A percentile compares a stretch with the other conserved stretches of the same genome.
Conservation (phyloP, 2,113 vertebrate species). For the Myiagra hebetior region DNA sequence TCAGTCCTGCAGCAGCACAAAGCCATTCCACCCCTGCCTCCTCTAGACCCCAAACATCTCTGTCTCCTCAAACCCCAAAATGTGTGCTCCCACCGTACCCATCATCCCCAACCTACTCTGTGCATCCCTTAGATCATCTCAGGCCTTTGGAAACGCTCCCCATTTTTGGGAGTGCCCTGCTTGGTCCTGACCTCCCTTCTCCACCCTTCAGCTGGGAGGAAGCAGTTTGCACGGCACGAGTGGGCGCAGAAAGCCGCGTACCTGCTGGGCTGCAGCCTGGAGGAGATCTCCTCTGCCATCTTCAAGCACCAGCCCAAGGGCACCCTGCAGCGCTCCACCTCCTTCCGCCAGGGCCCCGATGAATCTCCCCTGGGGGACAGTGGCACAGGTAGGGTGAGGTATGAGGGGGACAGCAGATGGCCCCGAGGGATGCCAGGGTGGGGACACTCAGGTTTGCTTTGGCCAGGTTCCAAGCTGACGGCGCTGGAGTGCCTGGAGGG, state of each 20-base stretch:
- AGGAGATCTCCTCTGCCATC: constrained; percentile 92
- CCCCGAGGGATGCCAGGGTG: fast-evolving
- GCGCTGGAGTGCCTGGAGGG: constrained; percentile 95
- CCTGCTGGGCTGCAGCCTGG: constrained; percentile 87
- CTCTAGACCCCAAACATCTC: background rate
- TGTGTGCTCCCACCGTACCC: background rate
- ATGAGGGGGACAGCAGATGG: fast-evolving
- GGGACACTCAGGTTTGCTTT: background rate
- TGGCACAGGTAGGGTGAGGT: constrained; percentile 26
- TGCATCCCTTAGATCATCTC: background rate
- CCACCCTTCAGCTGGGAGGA: constrained; percentile 25
- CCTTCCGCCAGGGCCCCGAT: constrained; percentile 89
- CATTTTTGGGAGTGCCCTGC: background rate
- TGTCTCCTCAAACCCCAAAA: background rate
- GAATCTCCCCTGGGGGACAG: constrained; percentile 36
- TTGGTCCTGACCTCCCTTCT: background rate
- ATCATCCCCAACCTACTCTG: background rate
- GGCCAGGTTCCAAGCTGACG: constrained; percentile 84
- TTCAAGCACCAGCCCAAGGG: constrained; percentile 93
- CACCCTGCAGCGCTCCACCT: constrained; percentile 86
- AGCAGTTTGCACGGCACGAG: constrained; percentile 94
- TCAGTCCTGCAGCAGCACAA: background rate
- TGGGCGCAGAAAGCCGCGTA: constrained; percentile 98
- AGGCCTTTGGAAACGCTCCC: background rate
- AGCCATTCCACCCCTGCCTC: fast-evolving